Evolutionary conservation across 2,797 vertebrate species (phyloP), one percentile per base, ranked within the genome.

Genomic region (Neosilurus hyrtlii): DNA sequence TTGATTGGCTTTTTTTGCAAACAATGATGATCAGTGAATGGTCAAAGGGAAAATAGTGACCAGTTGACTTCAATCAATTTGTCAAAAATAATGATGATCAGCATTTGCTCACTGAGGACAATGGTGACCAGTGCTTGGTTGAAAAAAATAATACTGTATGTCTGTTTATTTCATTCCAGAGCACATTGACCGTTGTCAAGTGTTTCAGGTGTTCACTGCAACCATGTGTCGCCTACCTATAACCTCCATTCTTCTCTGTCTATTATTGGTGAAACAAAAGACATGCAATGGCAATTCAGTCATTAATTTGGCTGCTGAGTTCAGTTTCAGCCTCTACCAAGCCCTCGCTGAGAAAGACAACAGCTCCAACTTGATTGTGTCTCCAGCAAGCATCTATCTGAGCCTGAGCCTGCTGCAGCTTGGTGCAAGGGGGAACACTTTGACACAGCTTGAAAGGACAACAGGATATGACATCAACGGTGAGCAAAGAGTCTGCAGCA

Each of bases 391-490:
- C 0, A 89, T 96, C 81, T 92, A 95, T 37, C 67, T 93, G 82
- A 93, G 96, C 54, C 91, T 98, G 89, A 95, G 95, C 65, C 91
- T 97, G 86, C 91, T 98, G 90, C 96, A 97, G 89, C 92, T 96
- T 0, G 96, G 96, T 20, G 96, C 96, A 82, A 88, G 90, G 74
- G 96, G 95, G 82, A 95, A 94, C 86, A 98, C 96, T 0, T 90
- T 95, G 71, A 86, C 1, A 0, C 96, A 97, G 89, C 93, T 97
- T 88, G 92, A 94, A 82, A 90, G 88, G 15, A 91, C 90, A 1
- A 90, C 97, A 75, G 96, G 96, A 59, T 98, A 96, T 90, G 94
- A 91, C 0, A 84, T 94, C 80, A 94, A 93, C 0, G 95, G 97
- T 97, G 93, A 91, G 92, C 26, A 11, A 68, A 10, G 9, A 43